Evolutionary conservation across 2,797 vertebrate species (phyloP).

Genomic region (Rhadinocentrus ornatus): DNA sequence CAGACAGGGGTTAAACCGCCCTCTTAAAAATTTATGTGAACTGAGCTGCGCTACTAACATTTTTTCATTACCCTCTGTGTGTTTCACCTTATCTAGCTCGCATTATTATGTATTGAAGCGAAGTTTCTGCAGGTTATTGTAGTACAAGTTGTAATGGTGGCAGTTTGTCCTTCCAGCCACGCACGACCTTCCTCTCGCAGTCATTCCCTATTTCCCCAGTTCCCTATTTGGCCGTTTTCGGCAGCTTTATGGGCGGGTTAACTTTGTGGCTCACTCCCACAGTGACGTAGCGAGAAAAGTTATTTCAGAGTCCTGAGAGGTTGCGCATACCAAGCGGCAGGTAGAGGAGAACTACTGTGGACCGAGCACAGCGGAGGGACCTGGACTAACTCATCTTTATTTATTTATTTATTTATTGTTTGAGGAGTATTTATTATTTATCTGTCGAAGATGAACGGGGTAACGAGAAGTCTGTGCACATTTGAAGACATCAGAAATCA

Average conservation of each 20-base stretch:
- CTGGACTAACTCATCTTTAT: conserved; percentile 1
- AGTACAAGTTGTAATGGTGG: neutral
- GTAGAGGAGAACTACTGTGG: conserved; percentile 5
- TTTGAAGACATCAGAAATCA: conserved; percentile 78
- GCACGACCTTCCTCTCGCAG: conserved; percentile 5
- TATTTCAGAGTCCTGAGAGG: neutral
- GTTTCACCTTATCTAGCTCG: neutral
- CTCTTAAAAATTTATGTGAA: conserved; percentile 51
- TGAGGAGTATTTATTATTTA: conserved; percentile 34
- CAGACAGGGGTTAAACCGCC: conserved; percentile 20
- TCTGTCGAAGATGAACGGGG: conserved; percentile 74
- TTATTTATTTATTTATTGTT: conserved; percentile 40
- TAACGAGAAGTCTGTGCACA: conserved; percentile 79
- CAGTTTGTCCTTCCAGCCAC: neutral
- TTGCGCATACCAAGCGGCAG: conserved; percentile 1
- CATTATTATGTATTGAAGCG: neutral
- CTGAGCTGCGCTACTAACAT: conserved; percentile 14
- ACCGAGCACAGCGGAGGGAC: conserved; percentile 1
- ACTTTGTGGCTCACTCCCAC: conserved; percentile 28
- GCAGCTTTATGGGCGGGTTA: conserved; percentile 41
- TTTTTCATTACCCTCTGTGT: neutral
- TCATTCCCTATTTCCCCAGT: neutral
- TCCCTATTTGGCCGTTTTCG: conserved; percentile 64
- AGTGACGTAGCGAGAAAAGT: conserved; percentile 55
- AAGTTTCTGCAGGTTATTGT: conserved; percentile 2